phyloP scores from a whole-genome alignment of 2,113 vertebrate species.

The Petrocephalus microphthalmus region DNA sequence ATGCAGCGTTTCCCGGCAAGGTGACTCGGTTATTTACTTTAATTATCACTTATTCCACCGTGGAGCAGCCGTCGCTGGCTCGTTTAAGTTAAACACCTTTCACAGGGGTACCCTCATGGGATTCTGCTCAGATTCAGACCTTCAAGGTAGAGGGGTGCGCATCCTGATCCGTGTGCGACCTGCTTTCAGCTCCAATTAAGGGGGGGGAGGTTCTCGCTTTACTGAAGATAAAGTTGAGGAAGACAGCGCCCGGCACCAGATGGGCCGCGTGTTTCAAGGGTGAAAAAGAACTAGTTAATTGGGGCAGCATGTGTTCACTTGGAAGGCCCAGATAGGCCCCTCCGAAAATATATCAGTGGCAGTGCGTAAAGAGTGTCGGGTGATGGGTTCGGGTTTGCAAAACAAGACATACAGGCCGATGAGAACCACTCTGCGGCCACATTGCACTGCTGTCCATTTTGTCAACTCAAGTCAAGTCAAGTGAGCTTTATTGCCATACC shows the following conservation, averaged over 20 bases:
- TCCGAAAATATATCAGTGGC: not conserved
- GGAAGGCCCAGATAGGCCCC: not conserved
- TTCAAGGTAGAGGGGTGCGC: not conserved
- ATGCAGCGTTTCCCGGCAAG: not conserved
- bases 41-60: not conserved
- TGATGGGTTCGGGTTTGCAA: not conserved
- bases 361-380: not conserved
- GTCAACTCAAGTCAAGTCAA: not conserved
- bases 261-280: not conserved
- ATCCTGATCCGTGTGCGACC: not conserved
- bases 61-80: not conserved
- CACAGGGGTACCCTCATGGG: not conserved
- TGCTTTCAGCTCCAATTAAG: not conserved
- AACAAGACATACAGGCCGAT: not conserved
- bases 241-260: not conserved
- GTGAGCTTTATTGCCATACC: no score
- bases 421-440: not conserved
- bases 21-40: not conserved
- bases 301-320: not conserved
- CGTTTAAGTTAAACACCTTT: not conserved
- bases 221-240: not conserved
- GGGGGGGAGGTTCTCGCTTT: not conserved
- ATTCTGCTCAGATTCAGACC: not conserved
- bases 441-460: not conserved
- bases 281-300: conserved; percentile 13